Percentiles rank a stretch among this genome's conserved stretches.
These are phyloP conservation scores for Epirrita christyi DNA, from an alignment of 2,888 invertebrate genomes.

Conservation along the genomic window DNA sequence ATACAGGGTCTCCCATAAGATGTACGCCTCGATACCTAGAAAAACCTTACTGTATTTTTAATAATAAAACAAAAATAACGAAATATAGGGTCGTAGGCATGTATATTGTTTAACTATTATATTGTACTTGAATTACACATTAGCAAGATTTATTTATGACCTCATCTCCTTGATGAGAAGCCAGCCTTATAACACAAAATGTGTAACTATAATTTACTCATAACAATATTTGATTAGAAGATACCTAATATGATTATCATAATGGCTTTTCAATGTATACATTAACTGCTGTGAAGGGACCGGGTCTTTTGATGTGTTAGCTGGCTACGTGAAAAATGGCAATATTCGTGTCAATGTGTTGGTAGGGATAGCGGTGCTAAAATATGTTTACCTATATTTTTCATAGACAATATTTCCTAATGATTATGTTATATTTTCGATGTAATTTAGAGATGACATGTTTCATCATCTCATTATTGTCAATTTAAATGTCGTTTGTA, in stretches of 20 bases:
- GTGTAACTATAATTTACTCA: too few relatives aligned
- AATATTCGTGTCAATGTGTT: conserved; percentile 32
- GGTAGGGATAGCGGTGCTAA: conserved; percentile 74
- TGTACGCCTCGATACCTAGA: too few relatives aligned
- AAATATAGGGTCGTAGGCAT: too few relatives aligned
- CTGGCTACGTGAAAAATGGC: conserved; percentile 22
- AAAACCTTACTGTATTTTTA: too few relatives aligned
- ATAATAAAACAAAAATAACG: too few relatives aligned
- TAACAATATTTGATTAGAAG: too few relatives aligned
- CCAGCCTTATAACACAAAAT: too few relatives aligned
- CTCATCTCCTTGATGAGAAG: too few relatives aligned
- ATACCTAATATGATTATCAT: not conserved
- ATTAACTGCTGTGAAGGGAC: not conserved
- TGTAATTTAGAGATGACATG: conserved; percentile 69
- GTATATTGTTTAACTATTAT: too few relatives aligned
- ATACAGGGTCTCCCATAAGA: too few relatives aligned
- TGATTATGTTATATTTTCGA: conserved; percentile 63
- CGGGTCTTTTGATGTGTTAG: not conserved
- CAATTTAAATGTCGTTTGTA: conserved; percentile 67
- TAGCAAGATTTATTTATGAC: too few relatives aligned
- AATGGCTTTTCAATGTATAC: not conserved
- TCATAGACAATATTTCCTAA: conserved; percentile 68
- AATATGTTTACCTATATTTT: conserved; percentile 68
- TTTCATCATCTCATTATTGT: conserved; percentile 62
- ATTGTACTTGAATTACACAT: too few relatives aligned